Base-by-base conservation (phyloP, 1,140 invertebrate genomes). In the Dreissena rostriformis region DNA sequence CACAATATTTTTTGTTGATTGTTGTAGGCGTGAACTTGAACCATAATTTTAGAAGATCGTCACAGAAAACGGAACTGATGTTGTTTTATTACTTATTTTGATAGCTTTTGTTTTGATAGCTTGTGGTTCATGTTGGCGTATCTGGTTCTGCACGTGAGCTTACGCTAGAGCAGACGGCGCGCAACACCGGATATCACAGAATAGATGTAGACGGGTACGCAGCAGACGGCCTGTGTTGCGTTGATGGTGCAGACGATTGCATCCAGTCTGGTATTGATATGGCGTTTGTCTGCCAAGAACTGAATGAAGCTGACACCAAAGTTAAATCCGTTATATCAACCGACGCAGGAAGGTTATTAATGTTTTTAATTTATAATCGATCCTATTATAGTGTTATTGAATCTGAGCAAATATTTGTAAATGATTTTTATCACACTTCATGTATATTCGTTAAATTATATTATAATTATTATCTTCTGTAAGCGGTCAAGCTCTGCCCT, bases 51-150 rank as follows among this genome's bases (percentile, higher is more conserved):
- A 8, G 39, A 39, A 39, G 39, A 39, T 39, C 4, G 39, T 8
- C 39, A 39, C 39, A 39, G 39, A 39, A 39, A 39, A 39, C 39
- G 39, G 39, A 39, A 39, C 39, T 39, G 39, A 39, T 39, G 39
- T 39, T 39, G 39, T 39, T 39, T 39, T 39, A 39, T 39, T 2
- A 39, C 39, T 39, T 5, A 39, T 39, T 39, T 39, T 39, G 39
- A 39, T 39, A 39, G 57, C 22, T 61, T 2, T 24, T n/a, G 22
- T 61, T 28, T 80, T 51, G 24, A 19, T 86, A 94, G 94, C 86
- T 95, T 63, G 90, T 94, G 11, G 92, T 95, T 14, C 94, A 94
- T 88, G 94, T 94, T 28, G 94, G 94, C 65, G 94, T 95, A n/a
- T 94, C 94, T n/a, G 91, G 93, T n/a, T 91, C 94, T 22, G 94